Conservation (phyloP, 2,888 invertebrate genomes). For the Lathronympha strigana region DNA sequence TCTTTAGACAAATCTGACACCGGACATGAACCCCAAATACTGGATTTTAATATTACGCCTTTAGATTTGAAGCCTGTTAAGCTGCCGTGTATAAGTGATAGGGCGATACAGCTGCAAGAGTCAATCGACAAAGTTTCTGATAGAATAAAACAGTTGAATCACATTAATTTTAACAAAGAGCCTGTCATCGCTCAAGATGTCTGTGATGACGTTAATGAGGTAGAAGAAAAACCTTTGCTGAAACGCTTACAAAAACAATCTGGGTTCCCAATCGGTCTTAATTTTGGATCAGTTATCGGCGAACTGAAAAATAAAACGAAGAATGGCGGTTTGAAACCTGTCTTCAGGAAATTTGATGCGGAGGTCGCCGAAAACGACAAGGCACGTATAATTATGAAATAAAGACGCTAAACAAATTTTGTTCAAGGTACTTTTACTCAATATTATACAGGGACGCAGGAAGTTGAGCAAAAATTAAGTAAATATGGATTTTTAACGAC, state of each 20-base stretch:
- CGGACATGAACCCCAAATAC: slow-evolving; percentile 50
- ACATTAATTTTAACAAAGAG: slow-evolving; percentile 44
- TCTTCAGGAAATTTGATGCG: slow-evolving; percentile 75
- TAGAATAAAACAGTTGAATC: slow-evolving; percentile 57
- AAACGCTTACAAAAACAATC: slow-evolving; percentile 70
- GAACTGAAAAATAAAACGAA: slow-evolving; percentile 75
- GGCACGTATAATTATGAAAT: slow-evolving; percentile 59
- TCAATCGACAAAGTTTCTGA: slow-evolving; percentile 63
- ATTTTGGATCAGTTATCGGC: slow-evolving; percentile 78
- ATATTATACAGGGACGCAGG: slow-evolving; percentile 36
- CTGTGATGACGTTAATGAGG: slow-evolving; percentile 40
- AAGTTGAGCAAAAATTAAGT: slow-evolving; percentile 32
- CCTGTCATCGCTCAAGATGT: slow-evolving; percentile 28
- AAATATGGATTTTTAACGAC: slow-evolving; percentile 37
- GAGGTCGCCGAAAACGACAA: slow-evolving; percentile 63
- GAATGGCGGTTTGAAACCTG: slow-evolving; percentile 73
- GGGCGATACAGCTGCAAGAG: slow-evolving; percentile 56
- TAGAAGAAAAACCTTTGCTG: slow-evolving; percentile 60
- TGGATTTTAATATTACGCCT: slow-evolving; percentile 46
- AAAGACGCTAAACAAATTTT: slow-evolving; percentile 26
- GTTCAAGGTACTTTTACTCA: slow-evolving; percentile 26
- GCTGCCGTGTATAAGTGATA: slow-evolving; percentile 56
- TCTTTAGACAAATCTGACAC: slow-evolving; percentile 66
- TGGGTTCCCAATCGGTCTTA: slow-evolving; percentile 67
- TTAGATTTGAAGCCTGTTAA: slow-evolving; percentile 51